Base-by-base conservation (phyloP, 2,888 invertebrate genomes). In the Pasiphila rectangulata region DNA sequence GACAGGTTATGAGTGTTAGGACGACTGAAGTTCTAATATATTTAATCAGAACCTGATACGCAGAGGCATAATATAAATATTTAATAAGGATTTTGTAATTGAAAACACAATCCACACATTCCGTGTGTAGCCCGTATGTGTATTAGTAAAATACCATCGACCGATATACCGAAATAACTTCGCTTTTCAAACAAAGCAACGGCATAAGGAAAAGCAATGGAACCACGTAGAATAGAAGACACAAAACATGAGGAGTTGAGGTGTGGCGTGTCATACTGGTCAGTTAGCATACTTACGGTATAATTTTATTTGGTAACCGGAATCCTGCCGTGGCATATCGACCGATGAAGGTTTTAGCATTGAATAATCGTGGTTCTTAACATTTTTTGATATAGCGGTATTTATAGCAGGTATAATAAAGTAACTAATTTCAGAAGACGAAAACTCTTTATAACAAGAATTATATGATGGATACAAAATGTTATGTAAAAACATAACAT, bases 291-390 rank as follows among this genome's bases (percentile, higher is more conserved):
- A 61, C 52, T 17, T 32, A 13, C 13, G 58, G 46, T 59, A 55
- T 56, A 46, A 46, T 51, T 47, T 56, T 62, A 62, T 67, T 69
- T 61, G 58, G 51, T 56, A 62, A 75, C 72, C 70, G 72, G 73
- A 72, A 70, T 75, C 69, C 63, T 69, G 69, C 59, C 67, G 63
- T 62, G 67, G 71, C 69, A 72, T 69, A 73, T 68, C 63, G 32
- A 29, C 35, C 38, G 16, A 36, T 36, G 15, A 41, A 24, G 19
- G 40, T 41, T 35, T 36, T 16, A 27, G 29, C 19, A 39, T 39
- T 38, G 25, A 25, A 16, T 23, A 5, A 13, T 5, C 5, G 34
- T 19, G 5, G 15, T 21, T 23, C 24, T 19, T 9, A 17, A 32
- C 10, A 10, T 9, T 19, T 32, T 32, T 3, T 32, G 17, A 17